Evolutionary conservation across 2,113 vertebrate genomes (phyloP).

Genomic region (Mirza zaza): DNA sequence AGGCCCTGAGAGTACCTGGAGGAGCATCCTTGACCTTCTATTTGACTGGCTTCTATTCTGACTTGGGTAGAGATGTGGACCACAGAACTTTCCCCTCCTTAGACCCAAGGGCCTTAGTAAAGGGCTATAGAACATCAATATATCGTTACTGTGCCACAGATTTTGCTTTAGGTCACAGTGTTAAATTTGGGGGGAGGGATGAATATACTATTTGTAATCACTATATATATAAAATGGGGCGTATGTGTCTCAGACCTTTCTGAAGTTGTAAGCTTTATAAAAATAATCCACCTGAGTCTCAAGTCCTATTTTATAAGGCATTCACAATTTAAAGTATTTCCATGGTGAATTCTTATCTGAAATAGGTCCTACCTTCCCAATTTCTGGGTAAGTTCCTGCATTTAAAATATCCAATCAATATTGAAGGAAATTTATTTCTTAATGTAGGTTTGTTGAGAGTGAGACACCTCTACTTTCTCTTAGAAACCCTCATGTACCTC

Average conservation of each 20-base stretch:
- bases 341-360: background rate
- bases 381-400: conserved; percentile 9
- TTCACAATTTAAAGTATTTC: conserved; percentile 1
- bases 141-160: background rate
- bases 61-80: background rate
- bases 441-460: background rate
- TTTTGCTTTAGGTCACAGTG: background rate
- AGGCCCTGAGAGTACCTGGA: background rate
- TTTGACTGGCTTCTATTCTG: background rate
- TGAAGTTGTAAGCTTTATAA: conserved; percentile 28
- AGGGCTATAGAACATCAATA: background rate
- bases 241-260: background rate
- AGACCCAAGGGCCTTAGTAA: background rate
- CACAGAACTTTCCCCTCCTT: background rate
- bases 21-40: background rate
- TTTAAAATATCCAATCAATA: background rate
- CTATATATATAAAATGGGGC: background rate
- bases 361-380: background rate
- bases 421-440: background rate
- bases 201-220: conserved; percentile 13
- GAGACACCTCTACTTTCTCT: background rate
- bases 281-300: background rate
- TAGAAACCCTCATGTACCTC: background rate
- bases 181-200: background rate
- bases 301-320: background rate